Evolutionary conservation across 2,797 vertebrate genomes (phyloP).

Genomic region (Danio kyathit): DNA sequence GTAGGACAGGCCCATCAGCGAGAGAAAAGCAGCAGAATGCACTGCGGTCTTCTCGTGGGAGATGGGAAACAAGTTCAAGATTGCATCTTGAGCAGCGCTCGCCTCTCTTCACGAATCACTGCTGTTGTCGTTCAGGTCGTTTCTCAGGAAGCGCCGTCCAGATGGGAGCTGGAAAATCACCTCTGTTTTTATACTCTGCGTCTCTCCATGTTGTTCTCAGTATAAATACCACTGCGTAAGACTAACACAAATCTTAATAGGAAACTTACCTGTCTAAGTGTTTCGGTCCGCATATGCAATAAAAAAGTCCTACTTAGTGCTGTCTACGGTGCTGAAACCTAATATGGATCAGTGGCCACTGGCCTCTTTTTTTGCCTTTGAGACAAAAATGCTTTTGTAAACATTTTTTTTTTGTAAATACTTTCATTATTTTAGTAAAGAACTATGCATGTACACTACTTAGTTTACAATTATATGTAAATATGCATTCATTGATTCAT

Average conservation of each 20-base stretch:
- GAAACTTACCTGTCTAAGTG: constrained; percentile 39
- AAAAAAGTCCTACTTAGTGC: constrained; percentile 49
- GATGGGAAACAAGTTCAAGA: constrained; percentile 55
- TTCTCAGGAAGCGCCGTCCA: constrained; percentile 52
- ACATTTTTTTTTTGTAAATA: neutral
- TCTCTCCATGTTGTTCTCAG: constrained; percentile 47
- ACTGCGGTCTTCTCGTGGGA: constrained; percentile 52
- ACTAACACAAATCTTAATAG: constrained; percentile 45
- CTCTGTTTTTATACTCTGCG: constrained; percentile 59
- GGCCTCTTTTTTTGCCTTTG: constrained; percentile 8
- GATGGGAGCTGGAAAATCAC: constrained; percentile 54
- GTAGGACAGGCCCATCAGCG: constrained; percentile 30
- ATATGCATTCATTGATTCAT: too few species aligned
- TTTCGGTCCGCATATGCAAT: constrained; percentile 45
- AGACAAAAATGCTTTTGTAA: neutral
- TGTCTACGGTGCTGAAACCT: constrained; percentile 40
- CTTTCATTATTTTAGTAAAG: neutral
- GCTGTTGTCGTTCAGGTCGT: constrained; percentile 52
- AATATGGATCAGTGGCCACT: neutral
- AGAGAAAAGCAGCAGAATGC: constrained; percentile 45
- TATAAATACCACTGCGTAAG: constrained; percentile 47
- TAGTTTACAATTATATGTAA: neutral
- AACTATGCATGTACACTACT: neutral
- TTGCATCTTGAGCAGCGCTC: constrained; percentile 46
- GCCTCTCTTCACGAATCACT: constrained; percentile 34